Conservation (phyloP, 2,797 vertebrate species). For the Scolopax rusticola region DNA sequence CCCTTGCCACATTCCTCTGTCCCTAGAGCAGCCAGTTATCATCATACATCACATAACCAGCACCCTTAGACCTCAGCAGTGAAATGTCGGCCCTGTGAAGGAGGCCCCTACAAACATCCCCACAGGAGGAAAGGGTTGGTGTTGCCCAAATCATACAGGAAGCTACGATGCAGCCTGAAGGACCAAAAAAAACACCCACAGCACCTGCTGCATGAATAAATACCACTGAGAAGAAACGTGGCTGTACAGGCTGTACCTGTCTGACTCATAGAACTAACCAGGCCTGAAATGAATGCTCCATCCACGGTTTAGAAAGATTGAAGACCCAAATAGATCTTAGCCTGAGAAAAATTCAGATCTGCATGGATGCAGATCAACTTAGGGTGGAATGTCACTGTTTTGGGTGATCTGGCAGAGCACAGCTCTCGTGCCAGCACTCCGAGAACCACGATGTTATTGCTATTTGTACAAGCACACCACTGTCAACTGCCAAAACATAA, state of each 20-base stretch:
- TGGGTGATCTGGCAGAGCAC: not conserved
- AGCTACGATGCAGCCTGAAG: not conserved
- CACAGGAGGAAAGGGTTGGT: not conserved
- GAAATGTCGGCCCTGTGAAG: not conserved
- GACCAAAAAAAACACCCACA: not conserved
- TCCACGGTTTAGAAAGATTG: not conserved
- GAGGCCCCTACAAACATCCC: not conserved
- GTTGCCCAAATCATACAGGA: not conserved
- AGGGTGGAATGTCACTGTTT: not conserved
- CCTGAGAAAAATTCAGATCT: not conserved
- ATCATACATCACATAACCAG: not conserved
- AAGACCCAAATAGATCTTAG: not conserved
- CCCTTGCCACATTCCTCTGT: not conserved
- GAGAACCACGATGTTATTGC: not conserved
- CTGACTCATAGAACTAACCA: not conserved
- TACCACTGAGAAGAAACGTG: not conserved
- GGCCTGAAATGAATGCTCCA: not conserved
- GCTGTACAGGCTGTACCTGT: not conserved
- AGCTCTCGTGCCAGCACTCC: not conserved
- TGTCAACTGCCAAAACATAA: not conserved
- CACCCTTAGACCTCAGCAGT: not conserved
- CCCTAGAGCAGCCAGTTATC: not conserved
- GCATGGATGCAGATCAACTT: not conserved
- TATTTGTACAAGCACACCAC: not conserved
- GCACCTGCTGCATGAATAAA: not conserved